phyloP scores from a whole-genome alignment of 2,113 vertebrate species.

The Petrocephalus microphthalmus region DNA sequence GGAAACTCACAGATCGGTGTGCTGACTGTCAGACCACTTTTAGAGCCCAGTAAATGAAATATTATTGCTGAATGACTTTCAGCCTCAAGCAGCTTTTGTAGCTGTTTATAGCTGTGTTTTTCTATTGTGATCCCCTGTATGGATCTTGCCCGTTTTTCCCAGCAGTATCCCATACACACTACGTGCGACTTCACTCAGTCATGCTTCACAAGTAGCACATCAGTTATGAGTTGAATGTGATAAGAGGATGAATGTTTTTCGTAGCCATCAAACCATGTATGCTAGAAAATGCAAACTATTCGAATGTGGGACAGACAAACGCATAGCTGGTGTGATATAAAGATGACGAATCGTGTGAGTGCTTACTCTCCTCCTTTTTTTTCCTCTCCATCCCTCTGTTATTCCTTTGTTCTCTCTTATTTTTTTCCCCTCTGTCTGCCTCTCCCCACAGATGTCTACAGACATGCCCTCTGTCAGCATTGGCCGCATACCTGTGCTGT shows the following conservation, averaged over 20 bases:
- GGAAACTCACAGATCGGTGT: neutral
- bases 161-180: neutral
- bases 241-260: neutral
- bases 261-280: neutral
- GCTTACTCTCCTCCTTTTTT: neutral
- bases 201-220: neutral
- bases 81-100: neutral
- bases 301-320: neutral
- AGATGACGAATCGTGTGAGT: neutral
- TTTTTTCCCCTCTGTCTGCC: neutral
- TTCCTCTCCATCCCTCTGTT: neutral
- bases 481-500: constrained; percentile 56
- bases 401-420: neutral
- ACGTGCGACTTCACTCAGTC: neutral
- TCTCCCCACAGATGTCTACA: constrained; percentile 60
- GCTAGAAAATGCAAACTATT: neutral
- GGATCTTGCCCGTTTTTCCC: neutral
- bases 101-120: neutral
- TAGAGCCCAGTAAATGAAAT: neutral
- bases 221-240: neutral
- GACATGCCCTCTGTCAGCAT: constrained; percentile 69
- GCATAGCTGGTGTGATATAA: neutral
- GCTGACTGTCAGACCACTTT: neutral
- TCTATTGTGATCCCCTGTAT: neutral
- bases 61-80: neutral